Percentiles rank a stretch among this genome's conserved stretches.
These are phyloP conservation scores for Selene dorsalis DNA, from an alignment of 2,797 vertebrate species.

Conservation along the genomic window DNA sequence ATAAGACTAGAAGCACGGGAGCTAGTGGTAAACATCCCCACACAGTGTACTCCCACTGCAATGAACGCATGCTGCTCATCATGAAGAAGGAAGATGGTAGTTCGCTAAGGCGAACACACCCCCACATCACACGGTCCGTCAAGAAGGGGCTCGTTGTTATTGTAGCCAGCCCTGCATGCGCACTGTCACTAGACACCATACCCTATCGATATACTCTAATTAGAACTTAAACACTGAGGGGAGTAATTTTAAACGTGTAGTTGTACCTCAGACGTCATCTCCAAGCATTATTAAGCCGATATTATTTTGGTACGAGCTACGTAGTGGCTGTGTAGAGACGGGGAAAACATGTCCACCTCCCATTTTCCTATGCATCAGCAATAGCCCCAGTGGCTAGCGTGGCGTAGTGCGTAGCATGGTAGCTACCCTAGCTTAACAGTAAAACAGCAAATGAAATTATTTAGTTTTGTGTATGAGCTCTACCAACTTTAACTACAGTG, in stretches of 20 bases:
- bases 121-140: conserved; percentile 85
- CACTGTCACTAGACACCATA: conserved; percentile 65
- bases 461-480: conserved; percentile 43
- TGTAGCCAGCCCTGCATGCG: conserved; percentile 81
- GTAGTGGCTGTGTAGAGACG: conserved; percentile 77
- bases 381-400: conserved; percentile 83
- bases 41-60: conserved; percentile 80
- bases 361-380: conserved; percentile 88
- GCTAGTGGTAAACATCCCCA: conserved; percentile 75
- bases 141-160: conserved; percentile 83
- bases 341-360: conserved; percentile 88
- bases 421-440: conserved; percentile 73
- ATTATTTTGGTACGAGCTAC: conserved; percentile 76
- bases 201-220: background rate
- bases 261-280: conserved; percentile 14
- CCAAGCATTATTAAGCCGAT: conserved; percentile 45
- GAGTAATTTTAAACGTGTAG: background rate
- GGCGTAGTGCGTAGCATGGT: conserved; percentile 84
- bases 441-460: conserved; percentile 47
- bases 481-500: conserved; percentile 38
- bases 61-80: conserved; percentile 83
- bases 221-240: background rate
- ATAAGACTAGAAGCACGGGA: conserved; percentile 30
- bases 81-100: conserved; percentile 86
- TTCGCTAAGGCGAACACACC: conserved; percentile 87